A percentile compares a stretch with the other conserved stretches of the same genome.
Evolutionary conservation across 2,888 invertebrate genomes (phyloP).

Genomic region (Drosophila paucipuncta): DNA sequence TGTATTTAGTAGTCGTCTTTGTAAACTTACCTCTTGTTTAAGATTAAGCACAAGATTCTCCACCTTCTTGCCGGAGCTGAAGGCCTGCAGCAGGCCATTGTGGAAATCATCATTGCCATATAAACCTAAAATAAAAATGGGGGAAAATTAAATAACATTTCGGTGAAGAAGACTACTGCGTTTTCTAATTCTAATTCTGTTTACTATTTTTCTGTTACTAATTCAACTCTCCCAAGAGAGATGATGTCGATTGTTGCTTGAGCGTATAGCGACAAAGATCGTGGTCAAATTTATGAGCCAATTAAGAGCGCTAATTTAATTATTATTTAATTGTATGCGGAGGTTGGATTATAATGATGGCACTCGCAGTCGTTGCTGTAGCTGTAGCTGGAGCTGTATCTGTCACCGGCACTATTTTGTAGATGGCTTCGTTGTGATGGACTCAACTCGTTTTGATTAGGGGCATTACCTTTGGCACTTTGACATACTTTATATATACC

Average conservation of each 20-base stretch:
- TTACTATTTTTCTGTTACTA: background rate
- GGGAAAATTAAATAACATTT: background rate
- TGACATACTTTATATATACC: constrained; percentile 44
- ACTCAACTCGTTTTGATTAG: constrained; percentile 49
- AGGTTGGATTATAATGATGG: constrained; percentile 58
- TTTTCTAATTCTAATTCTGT: background rate
- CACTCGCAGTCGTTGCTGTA: background rate
- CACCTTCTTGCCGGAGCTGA: constrained; percentile 92
- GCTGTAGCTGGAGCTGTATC: background rate
- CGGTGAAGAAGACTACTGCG: background rate
- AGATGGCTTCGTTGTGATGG: background rate
- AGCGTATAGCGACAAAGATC: constrained; percentile 32
- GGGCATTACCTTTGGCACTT: constrained; percentile 60
- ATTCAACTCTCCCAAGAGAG: background rate
- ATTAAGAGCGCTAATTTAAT: constrained; percentile 74
- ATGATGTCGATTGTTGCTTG: background rate
- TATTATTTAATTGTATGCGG: constrained; percentile 61
- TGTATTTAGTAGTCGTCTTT: background rate
- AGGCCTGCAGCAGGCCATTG: constrained; percentile 93
- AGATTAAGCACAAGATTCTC: constrained; percentile 92
- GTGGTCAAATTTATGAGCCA: constrained; percentile 59
- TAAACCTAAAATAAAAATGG: constrained; percentile 86
- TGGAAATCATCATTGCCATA: constrained; percentile 98
- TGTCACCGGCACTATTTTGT: background rate
- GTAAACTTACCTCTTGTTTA: constrained; percentile 90